phyloP scores from a whole-genome alignment of 2,888 invertebrate species.

The Apotomis capreana region DNA sequence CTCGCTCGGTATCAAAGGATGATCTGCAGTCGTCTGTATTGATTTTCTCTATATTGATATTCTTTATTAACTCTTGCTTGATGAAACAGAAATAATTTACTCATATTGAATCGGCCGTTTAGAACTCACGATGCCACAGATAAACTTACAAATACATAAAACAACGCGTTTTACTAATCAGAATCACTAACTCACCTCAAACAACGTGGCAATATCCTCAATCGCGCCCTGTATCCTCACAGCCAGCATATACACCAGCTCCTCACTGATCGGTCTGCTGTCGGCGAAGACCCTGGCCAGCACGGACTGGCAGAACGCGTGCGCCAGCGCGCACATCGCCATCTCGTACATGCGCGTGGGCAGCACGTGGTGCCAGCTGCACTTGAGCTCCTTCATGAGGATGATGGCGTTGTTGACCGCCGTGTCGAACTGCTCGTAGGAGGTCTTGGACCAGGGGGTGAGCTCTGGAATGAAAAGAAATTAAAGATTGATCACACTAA shows the following conservation, averaged over 20 bases:
- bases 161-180: not conserved
- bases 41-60: too few relatives aligned
- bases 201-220: slow-evolving; percentile 58
- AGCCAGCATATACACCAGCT: slow-evolving; percentile 67
- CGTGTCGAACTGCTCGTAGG: slow-evolving; percentile 67
- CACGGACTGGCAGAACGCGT: slow-evolving; percentile 64
- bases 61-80: too few relatives aligned
- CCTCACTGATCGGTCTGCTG: slow-evolving; percentile 63
- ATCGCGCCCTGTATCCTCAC: slow-evolving; percentile 61
- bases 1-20: too few relatives aligned
- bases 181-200: slow-evolving; percentile 60
- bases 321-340: slow-evolving; percentile 65
- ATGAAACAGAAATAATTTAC: too few relatives aligned
- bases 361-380: slow-evolving; percentile 64
- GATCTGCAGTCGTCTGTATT: too few relatives aligned
- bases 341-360: slow-evolving; percentile 71
- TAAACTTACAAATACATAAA: too few relatives aligned
- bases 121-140: too few relatives aligned
- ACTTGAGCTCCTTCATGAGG: slow-evolving; percentile 63
- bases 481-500: too few relatives aligned
- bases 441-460: slow-evolving; percentile 62
- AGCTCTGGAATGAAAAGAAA: slow-evolving; percentile 52
- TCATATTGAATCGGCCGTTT: too few relatives aligned
- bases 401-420: slow-evolving; percentile 65
- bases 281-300: slow-evolving; percentile 63